Percentiles rank a stretch among this genome's conserved stretches.
These are phyloP conservation scores for Seriola aureovittata DNA, from an alignment of 2,113 vertebrate genomes.

Conservation along the genomic window DNA sequence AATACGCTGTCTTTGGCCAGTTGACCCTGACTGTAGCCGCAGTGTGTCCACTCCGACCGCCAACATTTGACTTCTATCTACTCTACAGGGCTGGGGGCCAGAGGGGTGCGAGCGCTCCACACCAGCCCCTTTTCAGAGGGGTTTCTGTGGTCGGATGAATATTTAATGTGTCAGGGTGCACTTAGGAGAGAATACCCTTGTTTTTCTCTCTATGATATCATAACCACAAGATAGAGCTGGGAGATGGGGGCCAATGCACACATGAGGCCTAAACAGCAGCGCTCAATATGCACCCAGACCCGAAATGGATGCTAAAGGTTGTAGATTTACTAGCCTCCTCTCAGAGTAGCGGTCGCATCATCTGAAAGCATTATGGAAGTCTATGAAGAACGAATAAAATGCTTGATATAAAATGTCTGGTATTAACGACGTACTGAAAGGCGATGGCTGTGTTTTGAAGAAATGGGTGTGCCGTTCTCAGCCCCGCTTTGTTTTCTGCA, in stretches of 20 bases:
- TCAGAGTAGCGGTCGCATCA: constrained; percentile 76
- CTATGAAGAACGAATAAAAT: constrained; percentile 81
- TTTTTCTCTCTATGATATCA: constrained; percentile 89
- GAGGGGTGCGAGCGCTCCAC: constrained; percentile 71
- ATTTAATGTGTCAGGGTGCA: constrained; percentile 87
- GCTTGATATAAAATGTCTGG: constrained; percentile 83
- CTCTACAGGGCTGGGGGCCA: constrained; percentile 60
- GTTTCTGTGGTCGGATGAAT: constrained; percentile 85
- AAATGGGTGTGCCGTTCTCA: constrained; percentile 68
- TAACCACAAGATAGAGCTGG: constrained; percentile 88
- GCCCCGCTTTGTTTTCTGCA: constrained; percentile 61
- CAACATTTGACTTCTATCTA: constrained; percentile 73
- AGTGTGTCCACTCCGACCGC: constrained; percentile 47
- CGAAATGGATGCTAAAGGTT: constrained; percentile 77
- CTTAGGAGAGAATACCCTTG: constrained; percentile 85
- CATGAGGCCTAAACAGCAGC: constrained; percentile 80
- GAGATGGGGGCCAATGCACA: constrained; percentile 78
- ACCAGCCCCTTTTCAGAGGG: constrained; percentile 76
- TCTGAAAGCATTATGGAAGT: constrained; percentile 82
- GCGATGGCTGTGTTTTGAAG: constrained; percentile 65
- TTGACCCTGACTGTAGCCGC: constrained; percentile 63
- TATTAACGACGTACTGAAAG: constrained; percentile 77
- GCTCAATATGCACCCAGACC: constrained; percentile 73
- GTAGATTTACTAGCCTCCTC: constrained; percentile 83
- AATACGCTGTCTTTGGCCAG: constrained; percentile 54